Conservation (phyloP, 2,113 vertebrate genomes). For the Podarcis raffonei region DNA sequence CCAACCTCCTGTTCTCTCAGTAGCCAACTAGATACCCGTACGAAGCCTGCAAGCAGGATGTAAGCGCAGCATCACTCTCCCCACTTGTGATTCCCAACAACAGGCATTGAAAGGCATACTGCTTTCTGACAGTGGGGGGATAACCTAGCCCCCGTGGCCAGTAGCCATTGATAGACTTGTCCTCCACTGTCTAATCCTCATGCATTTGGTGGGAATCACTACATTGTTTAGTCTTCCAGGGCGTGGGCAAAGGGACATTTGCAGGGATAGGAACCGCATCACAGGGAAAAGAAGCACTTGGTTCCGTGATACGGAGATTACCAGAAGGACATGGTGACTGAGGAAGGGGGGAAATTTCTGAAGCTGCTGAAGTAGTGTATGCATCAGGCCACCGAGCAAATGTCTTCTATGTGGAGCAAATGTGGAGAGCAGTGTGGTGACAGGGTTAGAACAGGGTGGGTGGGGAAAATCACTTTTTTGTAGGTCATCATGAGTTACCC, state of each 20-base stretch:
- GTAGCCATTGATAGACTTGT: no score
- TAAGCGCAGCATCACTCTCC: no score
- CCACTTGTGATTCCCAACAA: no score
- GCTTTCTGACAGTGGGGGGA: no score
- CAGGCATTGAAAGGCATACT: no score
- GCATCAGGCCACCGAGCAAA: constrained; percentile 4
- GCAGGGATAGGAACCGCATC: neutral
- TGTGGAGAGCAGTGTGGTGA: neutral
- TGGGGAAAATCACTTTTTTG: neutral
- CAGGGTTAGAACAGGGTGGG: accelerated
- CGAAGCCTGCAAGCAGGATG: no score
- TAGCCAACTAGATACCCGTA: no score
- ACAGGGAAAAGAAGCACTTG: neutral
- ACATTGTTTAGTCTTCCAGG: no score
- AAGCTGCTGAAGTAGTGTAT: neutral
- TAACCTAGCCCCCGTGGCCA: no score
- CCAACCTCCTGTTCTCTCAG: no score
- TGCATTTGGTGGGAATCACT: no score
- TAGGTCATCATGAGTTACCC: neutral
- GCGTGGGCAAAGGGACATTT: neutral
- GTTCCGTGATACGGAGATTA: neutral
- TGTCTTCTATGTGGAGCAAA: neutral
- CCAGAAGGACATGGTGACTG: neutral
- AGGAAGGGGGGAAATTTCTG: neutral
- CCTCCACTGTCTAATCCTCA: no score